Evolutionary conservation across 2,888 invertebrate species (phyloP).

Genomic region (Lissonota sp.): DNA sequence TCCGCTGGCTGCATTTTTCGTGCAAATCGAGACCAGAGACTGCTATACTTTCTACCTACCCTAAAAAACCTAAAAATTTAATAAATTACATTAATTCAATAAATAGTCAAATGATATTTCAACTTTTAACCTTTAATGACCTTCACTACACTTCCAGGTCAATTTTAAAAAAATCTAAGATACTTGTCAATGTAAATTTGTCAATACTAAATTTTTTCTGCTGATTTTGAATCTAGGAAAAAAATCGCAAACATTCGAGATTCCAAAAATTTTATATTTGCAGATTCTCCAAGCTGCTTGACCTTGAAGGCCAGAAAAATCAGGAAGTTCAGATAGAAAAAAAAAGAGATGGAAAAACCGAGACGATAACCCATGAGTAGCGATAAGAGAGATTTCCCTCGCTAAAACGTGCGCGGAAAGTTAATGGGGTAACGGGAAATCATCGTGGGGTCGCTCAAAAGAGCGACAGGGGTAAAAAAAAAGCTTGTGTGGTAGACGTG

Average conservation of each 20-base stretch:
- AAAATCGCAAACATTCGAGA: too few species aligned
- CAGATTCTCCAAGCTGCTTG: too few species aligned
- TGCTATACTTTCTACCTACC: conserved; percentile 24
- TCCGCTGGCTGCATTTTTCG: conserved; percentile 30
- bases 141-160: too few species aligned
- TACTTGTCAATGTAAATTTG: too few species aligned
- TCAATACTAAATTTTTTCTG: too few species aligned
- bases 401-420: conserved; percentile 57
- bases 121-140: too few species aligned
- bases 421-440: conserved; percentile 65
- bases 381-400: conserved; percentile 50
- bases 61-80: conserved; percentile 18
- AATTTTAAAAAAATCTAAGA: too few species aligned
- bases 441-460: conserved; percentile 10
- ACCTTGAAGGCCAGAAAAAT: neutral
- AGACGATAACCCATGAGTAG: conserved; percentile 18
- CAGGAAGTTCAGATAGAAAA: neutral
- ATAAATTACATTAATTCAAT: too few species aligned
- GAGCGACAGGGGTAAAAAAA: conserved; percentile 62
- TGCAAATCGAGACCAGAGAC: conserved; percentile 31
- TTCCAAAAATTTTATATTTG: too few species aligned
- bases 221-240: too few species aligned
- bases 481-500: conserved; percentile 64
- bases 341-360: conserved; percentile 5
- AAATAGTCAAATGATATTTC: too few species aligned